Conservation (phyloP, 2,888 invertebrate genomes). For the Cryptophagus acutangulus region DNA sequence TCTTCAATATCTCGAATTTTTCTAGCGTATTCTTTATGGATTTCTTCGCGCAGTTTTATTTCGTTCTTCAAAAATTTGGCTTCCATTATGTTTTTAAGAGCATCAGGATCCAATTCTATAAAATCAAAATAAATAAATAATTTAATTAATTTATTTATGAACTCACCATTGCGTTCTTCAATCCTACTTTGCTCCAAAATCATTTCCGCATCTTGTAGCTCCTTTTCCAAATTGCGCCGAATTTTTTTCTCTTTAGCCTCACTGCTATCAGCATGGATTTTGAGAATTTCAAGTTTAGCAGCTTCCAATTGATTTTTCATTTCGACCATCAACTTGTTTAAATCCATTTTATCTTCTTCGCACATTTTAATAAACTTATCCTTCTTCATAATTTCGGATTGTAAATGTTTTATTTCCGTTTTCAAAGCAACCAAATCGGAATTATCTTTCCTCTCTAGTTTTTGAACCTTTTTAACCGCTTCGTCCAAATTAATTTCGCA, state of each 20-base stretch:
- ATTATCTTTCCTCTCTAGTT: conserved; percentile 13
- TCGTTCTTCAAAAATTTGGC: conserved; percentile 32
- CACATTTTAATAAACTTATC: conserved; percentile 15
- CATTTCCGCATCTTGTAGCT: conserved; percentile 23
- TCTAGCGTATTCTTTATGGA: conserved; percentile 32
- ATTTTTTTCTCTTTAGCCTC: conserved; percentile 19
- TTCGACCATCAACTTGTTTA: conserved; percentile 18
- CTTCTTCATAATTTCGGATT: conserved; percentile 11
- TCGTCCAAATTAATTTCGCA: conserved; percentile 13
- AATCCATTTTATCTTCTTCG: conserved; percentile 21
- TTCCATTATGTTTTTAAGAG: conserved; percentile 21
- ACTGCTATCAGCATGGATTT: conserved; percentile 20
- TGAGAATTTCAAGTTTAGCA: conserved; percentile 20
- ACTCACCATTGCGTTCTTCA: conserved; percentile 10
- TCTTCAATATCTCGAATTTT: conserved; percentile 34
- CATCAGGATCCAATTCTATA: too few relatives aligned
- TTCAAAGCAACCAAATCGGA: too few relatives aligned
- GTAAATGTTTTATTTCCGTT: conserved; percentile 12
- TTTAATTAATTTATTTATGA: conserved; percentile 5
- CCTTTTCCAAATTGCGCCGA: conserved; percentile 19
- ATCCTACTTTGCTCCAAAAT: conserved; percentile 17
- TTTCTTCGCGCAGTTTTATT: conserved; percentile 31
- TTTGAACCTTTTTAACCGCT: conserved; percentile 10
- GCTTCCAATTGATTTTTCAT: conserved; percentile 21
- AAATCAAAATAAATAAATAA: conserved; percentile 9